Evolutionary conservation across 2,888 invertebrate species (phyloP).

Genomic region (Danaus chrysippus): DNA sequence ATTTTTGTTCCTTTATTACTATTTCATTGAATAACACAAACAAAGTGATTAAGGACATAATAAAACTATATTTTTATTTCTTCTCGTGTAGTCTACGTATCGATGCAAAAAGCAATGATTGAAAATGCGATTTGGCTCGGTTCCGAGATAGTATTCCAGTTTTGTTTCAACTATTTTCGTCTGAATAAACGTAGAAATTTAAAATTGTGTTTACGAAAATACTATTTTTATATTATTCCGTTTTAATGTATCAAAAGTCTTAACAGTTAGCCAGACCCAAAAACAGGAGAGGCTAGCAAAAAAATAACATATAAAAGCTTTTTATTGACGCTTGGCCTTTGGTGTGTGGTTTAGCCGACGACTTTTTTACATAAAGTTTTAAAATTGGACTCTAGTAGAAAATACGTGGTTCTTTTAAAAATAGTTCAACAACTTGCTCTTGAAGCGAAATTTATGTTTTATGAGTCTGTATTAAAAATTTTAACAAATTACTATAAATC

Average conservation of each 20-base stretch:
- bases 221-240: not conserved
- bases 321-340: slow-evolving; percentile 3
- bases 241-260: not conserved
- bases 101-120: slow-evolving; percentile 13
- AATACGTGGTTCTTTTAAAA: not conserved
- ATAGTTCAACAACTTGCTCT: too few relatives aligned
- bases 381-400: not conserved
- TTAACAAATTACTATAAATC: too few relatives aligned
- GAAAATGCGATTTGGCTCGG: slow-evolving; percentile 23
- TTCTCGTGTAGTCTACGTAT: not conserved
- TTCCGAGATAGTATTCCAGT: slow-evolving; percentile 9
- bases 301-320: not conserved
- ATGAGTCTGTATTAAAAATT: too few relatives aligned
- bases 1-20: too few relatives aligned
- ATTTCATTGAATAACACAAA: not conserved
- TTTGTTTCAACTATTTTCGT: slow-evolving; percentile 18
- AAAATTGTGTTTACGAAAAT: not conserved
- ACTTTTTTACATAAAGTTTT: slow-evolving; percentile 1
- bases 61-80: not conserved
- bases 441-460: too few relatives aligned
- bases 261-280: not conserved
- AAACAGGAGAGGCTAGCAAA: not conserved
- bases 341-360: slow-evolving; percentile 2
- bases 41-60: not conserved
- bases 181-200: not conserved